A percentile compares a stretch with the other conserved stretches of the same genome.
phyloP scores from a whole-genome alignment of 2,797 vertebrate genomes.

The Erithacus rubecula region DNA sequence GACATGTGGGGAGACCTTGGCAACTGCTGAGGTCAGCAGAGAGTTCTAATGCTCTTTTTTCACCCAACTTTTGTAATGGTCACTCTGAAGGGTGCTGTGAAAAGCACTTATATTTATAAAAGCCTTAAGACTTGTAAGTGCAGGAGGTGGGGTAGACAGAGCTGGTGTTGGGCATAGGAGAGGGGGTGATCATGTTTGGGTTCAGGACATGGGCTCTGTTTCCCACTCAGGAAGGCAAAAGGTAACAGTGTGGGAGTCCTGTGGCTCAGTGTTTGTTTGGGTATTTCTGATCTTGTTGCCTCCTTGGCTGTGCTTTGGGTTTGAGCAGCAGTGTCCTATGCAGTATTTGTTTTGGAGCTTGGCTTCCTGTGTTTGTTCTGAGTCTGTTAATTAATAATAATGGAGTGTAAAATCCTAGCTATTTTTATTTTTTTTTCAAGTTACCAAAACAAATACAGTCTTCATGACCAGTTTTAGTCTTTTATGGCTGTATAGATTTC shows the following conservation, averaged over 20 bases:
- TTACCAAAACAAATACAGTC: neutral
- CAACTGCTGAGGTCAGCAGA: neutral
- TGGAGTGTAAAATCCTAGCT: neutral
- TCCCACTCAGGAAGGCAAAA: neutral
- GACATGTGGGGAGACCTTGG: neutral
- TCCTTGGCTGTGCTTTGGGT: neutral
- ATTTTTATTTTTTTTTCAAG: neutral
- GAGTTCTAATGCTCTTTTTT: neutral
- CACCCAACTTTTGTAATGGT: neutral
- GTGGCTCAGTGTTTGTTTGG: conserved; percentile 35
- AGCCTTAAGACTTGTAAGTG: neutral
- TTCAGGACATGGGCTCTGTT: neutral
- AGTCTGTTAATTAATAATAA: conserved; percentile 18
- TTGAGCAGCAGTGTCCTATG: neutral
- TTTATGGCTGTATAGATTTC: neutral
- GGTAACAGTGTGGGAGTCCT: neutral
- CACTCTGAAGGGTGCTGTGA: neutral
- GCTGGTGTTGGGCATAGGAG: neutral
- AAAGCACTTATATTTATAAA: neutral
- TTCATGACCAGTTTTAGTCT: neutral
- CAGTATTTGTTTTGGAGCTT: conserved; percentile 10
- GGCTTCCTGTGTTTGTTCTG: neutral
- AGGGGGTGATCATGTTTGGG: neutral
- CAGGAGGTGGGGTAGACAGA: accelerated
- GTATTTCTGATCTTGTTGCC: conserved; percentile 18